phyloP scores from a whole-genome alignment of 2,888 invertebrate species.

The Formica aserva region DNA sequence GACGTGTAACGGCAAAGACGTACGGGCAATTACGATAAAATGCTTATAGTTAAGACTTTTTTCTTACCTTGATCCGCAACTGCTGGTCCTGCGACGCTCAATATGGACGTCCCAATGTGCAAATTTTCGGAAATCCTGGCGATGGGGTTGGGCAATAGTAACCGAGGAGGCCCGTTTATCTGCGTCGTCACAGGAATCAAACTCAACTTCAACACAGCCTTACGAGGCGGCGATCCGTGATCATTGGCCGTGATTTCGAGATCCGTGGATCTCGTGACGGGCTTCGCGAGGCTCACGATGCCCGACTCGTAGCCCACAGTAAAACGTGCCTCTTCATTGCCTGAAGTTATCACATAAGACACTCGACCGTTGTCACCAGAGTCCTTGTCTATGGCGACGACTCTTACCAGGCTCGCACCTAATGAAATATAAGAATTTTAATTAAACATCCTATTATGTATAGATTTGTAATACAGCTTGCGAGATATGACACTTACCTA shows the following conservation, averaged over 20 bases:
- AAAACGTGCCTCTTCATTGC: constrained; percentile 93
- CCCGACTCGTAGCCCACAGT: constrained; percentile 93
- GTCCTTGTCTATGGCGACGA: constrained; percentile 95
- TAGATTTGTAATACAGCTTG: background rate
- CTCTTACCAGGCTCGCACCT: constrained; percentile 85
- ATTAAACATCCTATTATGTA: constrained; percentile 37
- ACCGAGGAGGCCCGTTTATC: constrained; percentile 93
- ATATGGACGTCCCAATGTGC: constrained; percentile 91
- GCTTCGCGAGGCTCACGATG: constrained; percentile 90
- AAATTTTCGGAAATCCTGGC: constrained; percentile 93
- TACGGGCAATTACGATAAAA: background rate
- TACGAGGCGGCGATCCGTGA: constrained; percentile 92
- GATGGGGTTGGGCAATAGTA: constrained; percentile 91
- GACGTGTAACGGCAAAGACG: background rate
- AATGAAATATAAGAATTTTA: constrained; percentile 64
- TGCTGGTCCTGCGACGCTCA: constrained; percentile 92
- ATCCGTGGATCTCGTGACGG: constrained; percentile 86
- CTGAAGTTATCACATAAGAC: constrained; percentile 93
- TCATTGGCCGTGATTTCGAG: constrained; percentile 96
- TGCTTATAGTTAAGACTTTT: background rate
- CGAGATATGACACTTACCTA: constrained; percentile 73
- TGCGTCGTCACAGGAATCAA: constrained; percentile 90
- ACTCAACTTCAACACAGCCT: constrained; percentile 89
- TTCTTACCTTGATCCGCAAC: constrained; percentile 85
- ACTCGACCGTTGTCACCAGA: constrained; percentile 95